Percentiles rank a stretch among this genome's conserved stretches.
These are phyloP conservation scores for Anoplophora glabripennis DNA, from an alignment of 1,140 invertebrate species.

Conservation along the genomic window DNA sequence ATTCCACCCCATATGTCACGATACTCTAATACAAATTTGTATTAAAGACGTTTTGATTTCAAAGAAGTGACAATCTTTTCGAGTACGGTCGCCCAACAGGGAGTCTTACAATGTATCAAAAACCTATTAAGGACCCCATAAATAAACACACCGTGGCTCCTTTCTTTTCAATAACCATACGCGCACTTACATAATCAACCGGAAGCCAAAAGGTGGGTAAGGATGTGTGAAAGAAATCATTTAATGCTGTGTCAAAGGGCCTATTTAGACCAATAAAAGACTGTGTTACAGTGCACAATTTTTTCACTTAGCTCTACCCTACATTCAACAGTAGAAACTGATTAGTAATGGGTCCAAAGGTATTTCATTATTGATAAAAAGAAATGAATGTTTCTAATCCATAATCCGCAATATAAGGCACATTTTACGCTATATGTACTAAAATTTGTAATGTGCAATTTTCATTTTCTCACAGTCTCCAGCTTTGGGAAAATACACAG, in stretches of 20 bases:
- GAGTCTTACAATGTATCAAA: conserved; percentile 25
- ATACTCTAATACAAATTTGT: not conserved
- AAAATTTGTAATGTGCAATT: too few relatives aligned
- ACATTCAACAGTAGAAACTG: too few relatives aligned
- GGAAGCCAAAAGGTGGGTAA: conserved; percentile 29
- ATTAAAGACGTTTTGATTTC: conserved; percentile 8
- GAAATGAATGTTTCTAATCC: too few relatives aligned
- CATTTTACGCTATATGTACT: too few relatives aligned
- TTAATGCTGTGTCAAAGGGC: conserved; percentile 22
- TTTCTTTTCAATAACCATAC: conserved; percentile 9
- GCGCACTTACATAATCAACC: conserved; percentile 24
- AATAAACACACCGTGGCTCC: conserved; percentile 13
- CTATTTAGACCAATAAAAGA: conserved; percentile 15
- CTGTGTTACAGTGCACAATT: too few relatives aligned
- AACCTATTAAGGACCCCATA: conserved; percentile 24
- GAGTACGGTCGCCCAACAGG: conserved; percentile 12
- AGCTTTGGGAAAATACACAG: too few relatives aligned
- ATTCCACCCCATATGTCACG: conserved; percentile 5
- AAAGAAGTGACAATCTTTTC: conserved; percentile 21
- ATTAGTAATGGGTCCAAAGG: too few relatives aligned
- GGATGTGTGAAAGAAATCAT: conserved; percentile 28
- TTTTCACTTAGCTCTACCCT: too few relatives aligned
- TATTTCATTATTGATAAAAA: too few relatives aligned
- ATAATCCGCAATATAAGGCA: too few relatives aligned
- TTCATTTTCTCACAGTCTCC: too few relatives aligned